Percentiles rank a stretch among this genome's conserved stretches.
phyloP scores from a whole-genome alignment of 2,888 invertebrate genomes.

The Cabera pusaria region DNA sequence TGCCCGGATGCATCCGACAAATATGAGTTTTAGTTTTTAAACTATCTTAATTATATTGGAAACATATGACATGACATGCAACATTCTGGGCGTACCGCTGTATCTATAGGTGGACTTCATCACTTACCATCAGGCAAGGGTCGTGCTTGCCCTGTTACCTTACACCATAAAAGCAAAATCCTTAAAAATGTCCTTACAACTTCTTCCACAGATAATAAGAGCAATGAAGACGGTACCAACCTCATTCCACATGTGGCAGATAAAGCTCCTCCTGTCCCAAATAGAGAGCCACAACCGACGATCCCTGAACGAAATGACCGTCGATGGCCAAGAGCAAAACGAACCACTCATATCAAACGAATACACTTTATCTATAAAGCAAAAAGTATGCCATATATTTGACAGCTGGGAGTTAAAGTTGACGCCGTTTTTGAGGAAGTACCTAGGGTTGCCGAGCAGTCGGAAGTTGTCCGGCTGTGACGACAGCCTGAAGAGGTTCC shows the following conservation, averaged over 20 bases:
- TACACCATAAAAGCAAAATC: too few species aligned
- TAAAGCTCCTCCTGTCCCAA: constrained; percentile 86
- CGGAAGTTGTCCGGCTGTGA: constrained; percentile 52
- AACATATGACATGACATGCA: too few species aligned
- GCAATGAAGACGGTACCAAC: constrained; percentile 78
- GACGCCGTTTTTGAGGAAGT: constrained; percentile 69
- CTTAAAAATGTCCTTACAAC: too few species aligned
- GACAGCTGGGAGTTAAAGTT: constrained; percentile 81
- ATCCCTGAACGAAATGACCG: constrained; percentile 49
- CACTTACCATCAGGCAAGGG: too few species aligned
- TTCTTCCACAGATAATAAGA: constrained; percentile 77
- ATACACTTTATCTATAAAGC: constrained; percentile 84
- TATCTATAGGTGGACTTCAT: too few species aligned
- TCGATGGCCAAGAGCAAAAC: constrained; percentile 55
- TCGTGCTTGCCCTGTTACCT: too few species aligned
- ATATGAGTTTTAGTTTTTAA: too few species aligned
- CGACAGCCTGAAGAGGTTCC: constrained; percentile 56
- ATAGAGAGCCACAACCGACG: constrained; percentile 62
- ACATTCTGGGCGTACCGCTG: too few species aligned
- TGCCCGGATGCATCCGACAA: too few species aligned
- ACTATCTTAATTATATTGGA: too few species aligned
- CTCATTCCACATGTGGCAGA: constrained; percentile 88
- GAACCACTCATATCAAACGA: constrained; percentile 84
- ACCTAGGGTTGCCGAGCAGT: constrained; percentile 69
- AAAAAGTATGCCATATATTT: constrained; percentile 77